These are phyloP conservation scores for Xyrichtys novacula DNA, from an alignment of 2,797 vertebrate species.

Conservation along the genomic window DNA sequence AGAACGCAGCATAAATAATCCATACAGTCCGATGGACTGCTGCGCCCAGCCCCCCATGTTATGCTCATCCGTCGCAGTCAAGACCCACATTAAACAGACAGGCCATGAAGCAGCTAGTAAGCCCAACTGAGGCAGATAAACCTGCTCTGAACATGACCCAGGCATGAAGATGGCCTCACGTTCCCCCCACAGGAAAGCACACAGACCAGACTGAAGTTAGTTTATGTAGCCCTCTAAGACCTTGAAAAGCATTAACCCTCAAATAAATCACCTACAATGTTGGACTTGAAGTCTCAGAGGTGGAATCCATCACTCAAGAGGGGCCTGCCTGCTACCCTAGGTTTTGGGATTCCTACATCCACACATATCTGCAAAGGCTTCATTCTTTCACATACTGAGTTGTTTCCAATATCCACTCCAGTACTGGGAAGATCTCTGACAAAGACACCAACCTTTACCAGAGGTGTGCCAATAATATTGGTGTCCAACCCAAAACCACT, in stretches of 20 bases:
- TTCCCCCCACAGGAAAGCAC: conserved; percentile 14
- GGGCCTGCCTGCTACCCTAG: conserved; percentile 2
- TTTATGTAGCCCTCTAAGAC: conserved; percentile 30
- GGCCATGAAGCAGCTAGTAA: conserved; percentile 17
- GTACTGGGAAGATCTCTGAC: too few species aligned
- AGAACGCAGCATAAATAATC: conserved; percentile 56
- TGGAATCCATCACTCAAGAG: conserved; percentile 4
- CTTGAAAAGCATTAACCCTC: background rate
- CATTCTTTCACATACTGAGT: too few species aligned
- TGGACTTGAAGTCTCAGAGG: background rate
- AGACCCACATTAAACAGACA: conserved; percentile 44
- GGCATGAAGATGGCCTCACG: conserved; percentile 11
- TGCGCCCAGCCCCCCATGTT: conserved; percentile 48
- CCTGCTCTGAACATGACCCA: conserved; percentile 23
- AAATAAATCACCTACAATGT: conserved; percentile 3
- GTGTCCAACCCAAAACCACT: too few species aligned
- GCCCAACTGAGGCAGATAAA: conserved; percentile 41
- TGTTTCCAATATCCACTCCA: too few species aligned
- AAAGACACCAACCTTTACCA: too few species aligned
- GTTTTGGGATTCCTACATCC: background rate
- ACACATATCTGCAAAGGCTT: background rate
- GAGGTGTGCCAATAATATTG: too few species aligned
- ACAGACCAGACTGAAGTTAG: conserved; percentile 5
- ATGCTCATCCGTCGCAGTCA: conserved; percentile 14
- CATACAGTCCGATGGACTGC: conserved; percentile 47